Evolutionary conservation across 2,113 vertebrate genomes (phyloP), one percentile per base, ranked within the genome.

Genomic region (Eulemur rufifrons): DNA sequence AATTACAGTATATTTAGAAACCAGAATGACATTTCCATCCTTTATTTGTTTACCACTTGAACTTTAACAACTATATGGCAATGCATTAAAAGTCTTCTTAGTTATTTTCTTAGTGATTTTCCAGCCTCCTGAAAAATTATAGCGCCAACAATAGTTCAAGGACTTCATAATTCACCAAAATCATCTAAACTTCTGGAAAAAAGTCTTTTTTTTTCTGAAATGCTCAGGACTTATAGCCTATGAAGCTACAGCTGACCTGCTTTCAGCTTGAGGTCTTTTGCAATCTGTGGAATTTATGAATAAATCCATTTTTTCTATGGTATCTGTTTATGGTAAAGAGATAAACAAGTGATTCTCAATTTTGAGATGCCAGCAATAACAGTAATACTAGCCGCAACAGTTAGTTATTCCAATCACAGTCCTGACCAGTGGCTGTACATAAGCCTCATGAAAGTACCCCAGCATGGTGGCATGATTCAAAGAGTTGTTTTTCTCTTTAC

Each of bases 1-100:
- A 98, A 98, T 98, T 98, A 96, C 2, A 17, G 89, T 91, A 98
- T 76, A 71, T 97, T 98, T 94, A 98, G 95, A 96, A 98, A 97
- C 32, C 59, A 98, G 94, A 98, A 97, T 94, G 89, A 98, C 97
- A 98, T 97, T 98, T 98, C 93, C 84, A 86, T 97, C 98, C 89
- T 96, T 95, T 97, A 64, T 97, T 97, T 97, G 82, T 83, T 93
- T 98, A 98, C 86, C 86, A 95, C 89, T 95, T 97, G 97, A 97
- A 76, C 97, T 97, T 97, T 96, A 97, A 82, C 45, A 86, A 92
- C 88, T 97, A 71, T 94, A 93, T 56, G 95, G 84, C 78, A 98
- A 84, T 95, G 89, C 92, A 97, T 83, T 96, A 96, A 97, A 95
- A 93, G 95, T 78, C 29, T 95, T 97, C 95, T 98, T 96, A 97